Evolutionary conservation across 2,113 vertebrate species (phyloP).

Genomic region (Cyprinus carpio): DNA sequence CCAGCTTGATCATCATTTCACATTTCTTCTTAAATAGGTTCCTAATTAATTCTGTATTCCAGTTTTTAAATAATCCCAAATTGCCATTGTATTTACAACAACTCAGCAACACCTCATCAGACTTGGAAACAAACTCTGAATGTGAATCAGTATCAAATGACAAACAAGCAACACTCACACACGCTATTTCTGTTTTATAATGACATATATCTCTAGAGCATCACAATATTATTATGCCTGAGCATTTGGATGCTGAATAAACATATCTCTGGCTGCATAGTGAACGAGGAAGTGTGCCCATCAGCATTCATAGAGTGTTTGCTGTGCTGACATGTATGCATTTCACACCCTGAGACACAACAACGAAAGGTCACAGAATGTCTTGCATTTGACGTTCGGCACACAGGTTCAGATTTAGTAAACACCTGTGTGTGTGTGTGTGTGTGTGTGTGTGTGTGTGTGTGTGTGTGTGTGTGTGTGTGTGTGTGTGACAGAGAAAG

Average conservation of each 20-base stretch:
- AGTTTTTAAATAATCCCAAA: background rate
- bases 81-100: background rate
- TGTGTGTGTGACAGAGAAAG: background rate
- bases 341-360: conserved; percentile 40
- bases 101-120: conserved; percentile 2
- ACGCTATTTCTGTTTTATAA: conserved; percentile 15
- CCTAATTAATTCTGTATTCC: background rate
- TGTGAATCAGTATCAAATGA: conserved; percentile 28
- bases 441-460: conserved; percentile 17
- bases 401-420: conserved; percentile 43
- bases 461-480: conserved; percentile 27
- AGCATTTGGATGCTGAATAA: conserved; percentile 28
- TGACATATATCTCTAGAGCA: conserved; percentile 40
- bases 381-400: conserved; percentile 38
- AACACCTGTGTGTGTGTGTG: conserved; percentile 42
- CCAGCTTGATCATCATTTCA: background rate
- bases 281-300: background rate
- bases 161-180: conserved; percentile 10
- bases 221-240: conserved; percentile 23
- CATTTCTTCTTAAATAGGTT: background rate
- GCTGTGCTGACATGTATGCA: conserved; percentile 32
- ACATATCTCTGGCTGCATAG: background rate
- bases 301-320: conserved; percentile 46
- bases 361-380: conserved; percentile 51
- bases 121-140: conserved; percentile 6